Evolutionary conservation across 2,888 invertebrate species (phyloP), one percentile per base, ranked within the genome.

Genomic region (Cosmorhoe ocellata): DNA sequence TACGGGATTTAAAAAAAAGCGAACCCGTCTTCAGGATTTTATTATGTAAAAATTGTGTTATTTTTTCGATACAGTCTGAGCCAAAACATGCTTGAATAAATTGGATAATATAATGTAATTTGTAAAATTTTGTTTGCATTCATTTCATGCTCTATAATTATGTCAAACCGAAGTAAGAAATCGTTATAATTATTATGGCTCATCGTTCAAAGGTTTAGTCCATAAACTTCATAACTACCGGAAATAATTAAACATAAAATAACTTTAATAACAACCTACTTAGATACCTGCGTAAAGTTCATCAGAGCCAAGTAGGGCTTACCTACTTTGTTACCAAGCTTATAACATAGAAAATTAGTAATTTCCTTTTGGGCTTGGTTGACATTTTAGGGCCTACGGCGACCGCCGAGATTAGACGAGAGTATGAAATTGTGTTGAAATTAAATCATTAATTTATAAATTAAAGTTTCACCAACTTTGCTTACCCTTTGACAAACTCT

Each of bases 351-450:
- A 51, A 45, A 40, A 51, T 51, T 40, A 45, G 30, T 43, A 51
- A 51, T 51, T 45, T 51, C 31, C 36, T 46, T 39, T 39, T 31
- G 27, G 43, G 38, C 37, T 24, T 12, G 39, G 46, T 41, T 47
- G 44, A 36, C 30, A 41, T 34, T 44, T 39, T 48, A 33, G 32
- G 30, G 49, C 56, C 46, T 24, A 45, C 37, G 50, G 53, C 51
- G 37, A 48, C 45, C 47, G 50, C 36, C 40, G 44, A 32, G 47
- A 51, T 55, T 58, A 43, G 43, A 37, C 43, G 46, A 47, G 37
- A 54, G 44, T 45, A 51, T 55, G 42, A 58, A 58, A 58, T 44
- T 61, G 55, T 39, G 45, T 40, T 45, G 36, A 31, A 45, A 50
- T 50, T 44, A 36, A 30, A 41, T 26, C 12, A 51, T 36, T 44